Evolutionary conservation across 1,140 invertebrate genomes (phyloP).

Genomic region (Globodera rostochiensis): DNA sequence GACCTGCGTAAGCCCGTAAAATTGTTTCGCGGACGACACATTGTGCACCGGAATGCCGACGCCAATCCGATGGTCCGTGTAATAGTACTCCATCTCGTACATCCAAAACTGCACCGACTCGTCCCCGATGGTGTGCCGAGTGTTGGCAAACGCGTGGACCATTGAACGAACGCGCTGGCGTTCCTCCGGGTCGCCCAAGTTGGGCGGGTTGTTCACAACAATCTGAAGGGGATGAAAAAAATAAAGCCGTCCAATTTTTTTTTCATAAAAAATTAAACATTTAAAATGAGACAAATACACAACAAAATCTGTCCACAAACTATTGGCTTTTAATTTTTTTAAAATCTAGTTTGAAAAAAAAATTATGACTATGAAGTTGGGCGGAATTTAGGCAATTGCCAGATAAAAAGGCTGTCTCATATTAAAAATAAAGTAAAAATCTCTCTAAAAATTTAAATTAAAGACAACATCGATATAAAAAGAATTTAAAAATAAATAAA

Average conservation of each 20-base stretch:
- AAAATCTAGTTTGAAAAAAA: too few species aligned
- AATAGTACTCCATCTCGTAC: constrained; percentile 79
- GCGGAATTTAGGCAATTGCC: too few species aligned
- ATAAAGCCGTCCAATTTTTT: not conserved
- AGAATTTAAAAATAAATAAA: too few species aligned
- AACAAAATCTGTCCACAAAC: too few species aligned
- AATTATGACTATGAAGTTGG: too few species aligned
- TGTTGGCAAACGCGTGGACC: constrained; percentile 78
- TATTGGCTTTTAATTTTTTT: too few species aligned
- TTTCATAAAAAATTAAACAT: too few species aligned
- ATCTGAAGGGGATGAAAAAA: constrained; percentile 72
- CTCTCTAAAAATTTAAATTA: too few species aligned
- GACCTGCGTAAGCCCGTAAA: constrained; percentile 55
- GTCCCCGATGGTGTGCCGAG: constrained; percentile 75
- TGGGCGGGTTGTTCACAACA: constrained; percentile 79
- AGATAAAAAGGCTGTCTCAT: too few species aligned
- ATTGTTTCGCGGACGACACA: constrained; percentile 66
- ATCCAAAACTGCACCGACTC: constrained; percentile 89
- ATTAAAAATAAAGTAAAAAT: too few species aligned
- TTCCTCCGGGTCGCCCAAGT: constrained; percentile 80
- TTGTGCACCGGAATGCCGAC: constrained; percentile 68
- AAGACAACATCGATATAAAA: too few species aligned
- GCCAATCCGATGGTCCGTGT: constrained; percentile 76
- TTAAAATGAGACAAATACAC: too few species aligned
- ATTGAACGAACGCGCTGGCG: constrained; percentile 80